phyloP scores from a whole-genome alignment of 2,113 vertebrate genomes.

The Mystacornis crossleyi region DNA sequence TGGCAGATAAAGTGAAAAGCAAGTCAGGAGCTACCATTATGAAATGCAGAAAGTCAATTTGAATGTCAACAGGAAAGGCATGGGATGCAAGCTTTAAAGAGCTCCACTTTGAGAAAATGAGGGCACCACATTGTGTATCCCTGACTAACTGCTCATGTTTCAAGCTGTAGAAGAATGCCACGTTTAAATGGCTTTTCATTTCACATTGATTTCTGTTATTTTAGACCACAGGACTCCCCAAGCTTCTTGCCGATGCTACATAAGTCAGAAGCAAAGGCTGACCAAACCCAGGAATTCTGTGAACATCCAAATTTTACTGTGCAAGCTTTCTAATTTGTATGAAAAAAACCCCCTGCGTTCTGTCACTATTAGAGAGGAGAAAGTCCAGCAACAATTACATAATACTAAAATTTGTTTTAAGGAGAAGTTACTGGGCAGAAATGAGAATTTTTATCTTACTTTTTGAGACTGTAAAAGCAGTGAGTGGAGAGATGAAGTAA shows the following conservation, averaged over 20 bases:
- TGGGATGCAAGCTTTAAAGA: slow-evolving; percentile 36
- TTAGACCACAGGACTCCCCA: background rate
- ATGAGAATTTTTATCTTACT: background rate
- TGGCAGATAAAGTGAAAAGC: slow-evolving; percentile 63
- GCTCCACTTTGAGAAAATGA: slow-evolving; percentile 54
- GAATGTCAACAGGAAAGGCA: slow-evolving; percentile 66
- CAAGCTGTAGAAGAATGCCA: background rate
- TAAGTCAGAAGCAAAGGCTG: background rate
- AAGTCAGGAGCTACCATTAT: slow-evolving; percentile 65
- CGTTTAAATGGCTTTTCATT: background rate
- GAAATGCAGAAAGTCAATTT: slow-evolving; percentile 73
- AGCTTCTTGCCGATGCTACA: background rate
- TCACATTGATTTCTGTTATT: slow-evolving; percentile 13
- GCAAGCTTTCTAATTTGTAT: background rate
- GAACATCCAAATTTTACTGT: background rate
- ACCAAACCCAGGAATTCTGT: background rate
- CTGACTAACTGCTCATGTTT: background rate
- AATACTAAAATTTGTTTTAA: background rate
- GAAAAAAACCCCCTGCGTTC: background rate
- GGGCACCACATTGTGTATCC: background rate
- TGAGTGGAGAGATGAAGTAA: background rate
- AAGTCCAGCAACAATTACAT: background rate
- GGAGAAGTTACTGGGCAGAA: background rate
- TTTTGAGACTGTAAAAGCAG: background rate
- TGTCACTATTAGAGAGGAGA: background rate